Evolutionary conservation across 2,113 vertebrate species (phyloP).

Genomic region (Paracanthobrama guichenoti): DNA sequence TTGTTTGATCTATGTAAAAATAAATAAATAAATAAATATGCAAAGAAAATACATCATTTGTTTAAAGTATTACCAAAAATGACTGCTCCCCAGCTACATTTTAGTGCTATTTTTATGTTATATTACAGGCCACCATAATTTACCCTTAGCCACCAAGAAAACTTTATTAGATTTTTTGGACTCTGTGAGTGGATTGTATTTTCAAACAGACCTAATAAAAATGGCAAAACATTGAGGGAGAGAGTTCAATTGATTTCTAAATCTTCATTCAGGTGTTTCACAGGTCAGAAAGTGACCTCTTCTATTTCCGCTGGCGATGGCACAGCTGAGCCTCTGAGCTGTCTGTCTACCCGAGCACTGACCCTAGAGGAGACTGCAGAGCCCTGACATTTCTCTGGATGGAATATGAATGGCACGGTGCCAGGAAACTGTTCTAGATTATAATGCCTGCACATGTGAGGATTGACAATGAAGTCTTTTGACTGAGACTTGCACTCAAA

Average conservation of each 20-base stretch:
- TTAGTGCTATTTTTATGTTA: neutral
- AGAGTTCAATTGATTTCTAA: constrained; percentile 48
- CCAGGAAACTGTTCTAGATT: constrained; percentile 47
- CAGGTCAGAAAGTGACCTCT: constrained; percentile 42
- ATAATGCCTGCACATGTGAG: constrained; percentile 43
- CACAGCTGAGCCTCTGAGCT: constrained; percentile 45
- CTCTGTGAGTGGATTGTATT: constrained; percentile 19
- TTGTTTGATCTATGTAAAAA: too few relatives aligned
- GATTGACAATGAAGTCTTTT: constrained; percentile 29
- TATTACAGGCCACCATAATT: neutral
- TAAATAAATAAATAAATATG: too few relatives aligned
- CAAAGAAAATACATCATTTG: neutral
- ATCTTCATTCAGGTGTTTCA: constrained; percentile 49
- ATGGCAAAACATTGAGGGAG: constrained; percentile 1
- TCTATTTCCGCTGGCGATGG: constrained; percentile 44
- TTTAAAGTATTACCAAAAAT: neutral
- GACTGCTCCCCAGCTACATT: neutral
- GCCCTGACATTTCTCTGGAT: constrained; percentile 56
- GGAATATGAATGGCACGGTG: constrained; percentile 54
- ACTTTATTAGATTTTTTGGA: neutral
- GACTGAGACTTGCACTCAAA: neutral
- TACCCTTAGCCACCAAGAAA: neutral
- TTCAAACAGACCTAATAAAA: constrained; percentile 16
- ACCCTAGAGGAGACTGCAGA: constrained; percentile 39
- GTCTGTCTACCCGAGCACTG: constrained; percentile 46